Conservation (phyloP, 2,888 invertebrate species). For the Troides oblongomaculatus region DNA sequence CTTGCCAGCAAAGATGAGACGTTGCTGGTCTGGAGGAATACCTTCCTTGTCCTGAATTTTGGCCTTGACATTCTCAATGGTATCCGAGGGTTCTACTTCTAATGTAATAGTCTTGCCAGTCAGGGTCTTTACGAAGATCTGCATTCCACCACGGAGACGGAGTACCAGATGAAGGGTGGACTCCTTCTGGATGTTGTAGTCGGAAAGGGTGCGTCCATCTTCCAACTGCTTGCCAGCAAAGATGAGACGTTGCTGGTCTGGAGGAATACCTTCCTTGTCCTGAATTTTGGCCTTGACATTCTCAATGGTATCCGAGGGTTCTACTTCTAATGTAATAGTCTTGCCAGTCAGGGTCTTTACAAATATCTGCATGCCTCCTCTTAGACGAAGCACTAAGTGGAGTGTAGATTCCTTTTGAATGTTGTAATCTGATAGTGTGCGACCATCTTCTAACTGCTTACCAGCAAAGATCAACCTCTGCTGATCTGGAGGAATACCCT, state of each 20-base stretch:
- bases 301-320: constrained; percentile 24
- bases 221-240: constrained; percentile 31
- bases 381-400: constrained; percentile 32
- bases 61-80: constrained; percentile 28
- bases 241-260: constrained; percentile 12
- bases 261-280: constrained; percentile 21
- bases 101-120: constrained; percentile 26
- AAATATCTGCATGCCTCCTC: constrained; percentile 36
- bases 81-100: constrained; percentile 22
- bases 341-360: constrained; percentile 34
- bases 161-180: constrained; percentile 32
- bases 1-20: constrained; percentile 24
- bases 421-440: constrained; percentile 34
- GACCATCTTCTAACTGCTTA: constrained; percentile 35
- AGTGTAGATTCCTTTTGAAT: constrained; percentile 35
- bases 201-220: constrained; percentile 33
- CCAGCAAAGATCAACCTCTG: constrained; percentile 34
- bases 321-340: constrained; percentile 32
- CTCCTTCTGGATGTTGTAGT: constrained; percentile 34
- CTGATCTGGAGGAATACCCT: constrained; percentile 35
- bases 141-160: constrained; percentile 34
- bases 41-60: constrained; percentile 27
- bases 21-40: constrained; percentile 25
- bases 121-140: constrained; percentile 33
- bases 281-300: constrained; percentile 27